Evolutionary conservation across 2,888 invertebrate species (phyloP).

Genomic region (Scaptodrosophila latifasciaeformis): DNA sequence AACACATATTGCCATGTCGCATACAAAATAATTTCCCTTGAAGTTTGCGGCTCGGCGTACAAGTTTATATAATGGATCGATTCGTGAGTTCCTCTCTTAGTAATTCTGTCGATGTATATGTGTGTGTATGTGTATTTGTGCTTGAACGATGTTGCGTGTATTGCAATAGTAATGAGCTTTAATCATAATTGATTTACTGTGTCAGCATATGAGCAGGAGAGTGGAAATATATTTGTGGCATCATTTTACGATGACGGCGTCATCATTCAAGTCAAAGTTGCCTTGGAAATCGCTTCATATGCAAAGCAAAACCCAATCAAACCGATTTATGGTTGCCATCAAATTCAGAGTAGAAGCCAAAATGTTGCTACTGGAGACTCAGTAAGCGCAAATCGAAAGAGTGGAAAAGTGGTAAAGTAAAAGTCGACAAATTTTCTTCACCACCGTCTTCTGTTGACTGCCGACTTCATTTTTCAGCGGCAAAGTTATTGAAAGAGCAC

Average conservation of each 20-base stretch:
- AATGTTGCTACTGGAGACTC: too few relatives aligned
- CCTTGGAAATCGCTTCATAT: constrained; percentile 23
- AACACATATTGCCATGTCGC: constrained; percentile 4
- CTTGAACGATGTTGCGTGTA: constrained; percentile 25
- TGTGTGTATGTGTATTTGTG: constrained; percentile 5
- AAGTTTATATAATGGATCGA: constrained; percentile 26
- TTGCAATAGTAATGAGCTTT: constrained; percentile 60
- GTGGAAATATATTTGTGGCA: background rate
- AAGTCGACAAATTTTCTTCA: constrained; percentile 9
- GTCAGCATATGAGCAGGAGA: constrained; percentile 14
- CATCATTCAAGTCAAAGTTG: constrained; percentile 32
- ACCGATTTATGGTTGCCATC: constrained; percentile 53
- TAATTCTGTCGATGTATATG: constrained; percentile 18
- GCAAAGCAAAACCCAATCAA: constrained; percentile 3
- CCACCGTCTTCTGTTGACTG: constrained; percentile 29
- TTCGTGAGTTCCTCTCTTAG: background rate
- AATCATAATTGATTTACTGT: constrained; percentile 64
- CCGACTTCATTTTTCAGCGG: constrained; percentile 50
- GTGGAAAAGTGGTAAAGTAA: too few relatives aligned
- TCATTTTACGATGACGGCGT: constrained; percentile 17
- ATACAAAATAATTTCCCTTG: constrained; percentile 40
- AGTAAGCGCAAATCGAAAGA: too few relatives aligned
- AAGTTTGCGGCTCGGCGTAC: constrained; percentile 47
- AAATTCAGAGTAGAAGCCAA: constrained; percentile 38
- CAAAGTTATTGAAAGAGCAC: too few relatives aligned